Evolutionary conservation across 53 echinoderm and acorn worm species (phyloP).

Genomic region (Mesocentrotus franciscanus): DNA sequence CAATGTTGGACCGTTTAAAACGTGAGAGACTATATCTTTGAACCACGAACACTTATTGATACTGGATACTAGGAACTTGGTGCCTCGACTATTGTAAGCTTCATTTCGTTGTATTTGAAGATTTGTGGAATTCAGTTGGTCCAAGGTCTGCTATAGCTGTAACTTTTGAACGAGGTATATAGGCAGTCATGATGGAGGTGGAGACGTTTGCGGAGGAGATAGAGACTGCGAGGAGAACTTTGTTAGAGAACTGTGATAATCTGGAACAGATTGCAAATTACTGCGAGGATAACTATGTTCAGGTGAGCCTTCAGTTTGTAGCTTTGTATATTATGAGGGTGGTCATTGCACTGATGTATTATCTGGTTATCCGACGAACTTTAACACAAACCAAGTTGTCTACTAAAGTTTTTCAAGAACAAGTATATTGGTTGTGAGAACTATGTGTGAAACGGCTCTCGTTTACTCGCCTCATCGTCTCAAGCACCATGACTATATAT

Average conservation of each 20-base stretch:
- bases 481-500: too few species aligned
- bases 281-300: constrained; percentile 54
- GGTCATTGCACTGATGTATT: background rate
- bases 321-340: background rate
- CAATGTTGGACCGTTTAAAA: too few species aligned
- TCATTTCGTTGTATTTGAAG: background rate
- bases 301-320: constrained; percentile 21
- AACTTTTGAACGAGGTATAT: background rate
- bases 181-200: constrained; percentile 14
- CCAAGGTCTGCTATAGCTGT: background rate
- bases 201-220: constrained; percentile 19
- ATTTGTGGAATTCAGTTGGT: background rate
- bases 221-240: constrained; percentile 14
- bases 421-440: too few species aligned
- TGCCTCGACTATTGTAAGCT: too few species aligned
- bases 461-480: too few species aligned
- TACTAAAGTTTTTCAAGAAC: too few species aligned
- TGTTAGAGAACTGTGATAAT: constrained; percentile 46
- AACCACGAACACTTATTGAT: background rate
- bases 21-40: background rate
- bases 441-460: too few species aligned
- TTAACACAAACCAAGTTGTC: too few species aligned
- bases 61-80: background rate
- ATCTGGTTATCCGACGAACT: too few species aligned
- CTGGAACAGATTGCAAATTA: constrained; percentile 39